These are phyloP conservation scores for Ctenopoma multispine DNA, from an alignment of 2,797 vertebrate species.

Conservation along the genomic window DNA sequence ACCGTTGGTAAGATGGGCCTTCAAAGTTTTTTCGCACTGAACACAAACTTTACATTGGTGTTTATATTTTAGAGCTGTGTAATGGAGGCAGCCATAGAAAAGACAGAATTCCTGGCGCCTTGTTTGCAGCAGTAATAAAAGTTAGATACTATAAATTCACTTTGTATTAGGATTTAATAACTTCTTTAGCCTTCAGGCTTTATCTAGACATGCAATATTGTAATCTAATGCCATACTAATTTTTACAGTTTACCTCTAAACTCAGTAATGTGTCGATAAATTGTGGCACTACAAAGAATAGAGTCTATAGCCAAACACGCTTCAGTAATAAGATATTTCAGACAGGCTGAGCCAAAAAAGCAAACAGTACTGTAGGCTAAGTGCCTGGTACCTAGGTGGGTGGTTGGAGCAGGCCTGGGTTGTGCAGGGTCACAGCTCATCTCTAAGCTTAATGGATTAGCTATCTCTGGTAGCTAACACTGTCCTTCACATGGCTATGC, in stretches of 20 bases:
- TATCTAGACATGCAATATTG: slow-evolving; percentile 3
- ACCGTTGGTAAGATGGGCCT: background rate
- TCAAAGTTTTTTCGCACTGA: background rate
- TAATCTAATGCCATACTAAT: slow-evolving; percentile 15
- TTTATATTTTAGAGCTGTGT: background rate
- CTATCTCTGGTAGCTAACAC: slow-evolving; percentile 72
- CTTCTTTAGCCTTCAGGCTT: background rate
- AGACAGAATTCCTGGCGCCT: background rate
- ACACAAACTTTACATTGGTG: background rate
- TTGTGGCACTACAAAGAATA: slow-evolving; percentile 1
- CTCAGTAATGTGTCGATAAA: slow-evolving; percentile 2
- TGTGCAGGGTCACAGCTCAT: slow-evolving; percentile 75
- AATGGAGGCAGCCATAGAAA: background rate
- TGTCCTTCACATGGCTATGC: slow-evolving; percentile 76
- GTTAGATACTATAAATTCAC: background rate
- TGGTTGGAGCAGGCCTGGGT: slow-evolving; percentile 52
- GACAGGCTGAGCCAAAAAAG: slow-evolving; percentile 34
- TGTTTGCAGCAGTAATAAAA: background rate
- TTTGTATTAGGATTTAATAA: background rate
- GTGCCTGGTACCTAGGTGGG: slow-evolving; percentile 58
- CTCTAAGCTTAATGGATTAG: slow-evolving; percentile 82
- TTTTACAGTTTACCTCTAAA: slow-evolving; percentile 1
- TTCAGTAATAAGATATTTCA: slow-evolving; percentile 24
- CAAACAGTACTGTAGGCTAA: slow-evolving; percentile 32
- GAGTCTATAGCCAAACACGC: background rate